Base-by-base conservation (phyloP, 35 echinoderm and acorn worm species). In the Ophiothrix spiculata region DNA sequence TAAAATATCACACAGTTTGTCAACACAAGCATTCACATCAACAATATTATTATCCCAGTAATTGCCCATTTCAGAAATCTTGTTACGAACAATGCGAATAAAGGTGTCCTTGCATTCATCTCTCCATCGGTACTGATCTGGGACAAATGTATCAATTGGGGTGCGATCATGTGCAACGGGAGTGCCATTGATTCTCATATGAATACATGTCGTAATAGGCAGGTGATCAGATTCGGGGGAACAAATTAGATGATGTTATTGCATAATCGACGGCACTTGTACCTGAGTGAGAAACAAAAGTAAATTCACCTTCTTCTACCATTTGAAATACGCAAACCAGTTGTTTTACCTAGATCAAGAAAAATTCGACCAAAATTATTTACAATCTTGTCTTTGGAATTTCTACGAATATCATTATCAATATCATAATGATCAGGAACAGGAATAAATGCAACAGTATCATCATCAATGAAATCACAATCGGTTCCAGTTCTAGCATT, bases 261-360 rank as follows among this genome's bases (percentile, higher is more conserved):
- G 56, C 41, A 83, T 83, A 83, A 56, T 83, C 81, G 11, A 83
- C 81, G 35, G 37, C 56, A 36, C 81, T 83, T 0, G 4, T 28
- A 34, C 81, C 81, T 35, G 49, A 21, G 49, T 56, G 56, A 4
- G 42, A 63, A 33, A 83, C 36, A 34, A 8, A 83, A 34, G 81
- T 83, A 83, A 83, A 56, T 12, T 83, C 21, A 32, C 46, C 81
- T 34, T 35, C 56, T 56, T 56, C 81, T 23, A 63, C 81, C 81
- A 60, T 83, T 83, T 64, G 64, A 32, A 83, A 83, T 64, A 31
- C 42, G 41, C 25, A 83, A 32, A 56, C 42, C 31, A 36, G 40
- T 35, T 63, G 49, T 60, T 64, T 54, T 56, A 64, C 81, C 56
- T 12, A 83, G 33, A 63, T 81, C 41, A 16, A 81, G 16, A 1